Conservation (phyloP, 1,140 invertebrate genomes). For the Anastatus disparis region DNA sequence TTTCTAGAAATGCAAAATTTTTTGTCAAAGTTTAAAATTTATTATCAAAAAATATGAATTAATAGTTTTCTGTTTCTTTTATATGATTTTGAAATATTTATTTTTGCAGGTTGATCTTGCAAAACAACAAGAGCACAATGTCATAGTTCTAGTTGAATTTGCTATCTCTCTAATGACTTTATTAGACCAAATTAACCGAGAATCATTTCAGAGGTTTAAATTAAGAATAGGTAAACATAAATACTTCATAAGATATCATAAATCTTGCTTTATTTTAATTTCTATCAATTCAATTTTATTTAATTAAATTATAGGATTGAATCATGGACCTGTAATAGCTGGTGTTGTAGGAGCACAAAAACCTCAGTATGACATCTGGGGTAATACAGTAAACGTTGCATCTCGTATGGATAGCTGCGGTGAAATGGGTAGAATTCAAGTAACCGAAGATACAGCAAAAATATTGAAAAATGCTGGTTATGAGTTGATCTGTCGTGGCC, state of each 20-base stretch:
- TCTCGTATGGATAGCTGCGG: slow-evolving; percentile 97
- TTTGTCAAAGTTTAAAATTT: too few species aligned
- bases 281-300: background rate
- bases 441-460: slow-evolving; percentile 90
- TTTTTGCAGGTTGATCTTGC: slow-evolving; percentile 71
- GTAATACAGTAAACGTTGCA: slow-evolving; percentile 96
- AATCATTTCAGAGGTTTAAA: slow-evolving; percentile 96
- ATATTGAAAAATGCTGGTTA: slow-evolving; percentile 86
- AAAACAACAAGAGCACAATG: slow-evolving; percentile 85
- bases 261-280: too few species aligned
- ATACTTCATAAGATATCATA: too few species aligned
- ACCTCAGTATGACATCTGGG: slow-evolving; percentile 98
- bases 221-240: slow-evolving; percentile 91
- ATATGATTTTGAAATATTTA: slow-evolving; percentile 43
- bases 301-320: slow-evolving; percentile 75
- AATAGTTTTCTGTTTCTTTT: background rate
- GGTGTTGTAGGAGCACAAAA: slow-evolving; percentile 96
- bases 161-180: slow-evolving; percentile 91
- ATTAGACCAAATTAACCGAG: slow-evolving; percentile 93
- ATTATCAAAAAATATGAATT: background rate
- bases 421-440: slow-evolving; percentile 85
- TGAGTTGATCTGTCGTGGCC: slow-evolving; percentile 85
- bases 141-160: slow-evolving; percentile 92
- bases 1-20: too few species aligned
- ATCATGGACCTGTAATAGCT: slow-evolving; percentile 94